Evolutionary conservation across 2,797 vertebrate genomes (phyloP).

Genomic region (Sphaeramia orbicularis): DNA sequence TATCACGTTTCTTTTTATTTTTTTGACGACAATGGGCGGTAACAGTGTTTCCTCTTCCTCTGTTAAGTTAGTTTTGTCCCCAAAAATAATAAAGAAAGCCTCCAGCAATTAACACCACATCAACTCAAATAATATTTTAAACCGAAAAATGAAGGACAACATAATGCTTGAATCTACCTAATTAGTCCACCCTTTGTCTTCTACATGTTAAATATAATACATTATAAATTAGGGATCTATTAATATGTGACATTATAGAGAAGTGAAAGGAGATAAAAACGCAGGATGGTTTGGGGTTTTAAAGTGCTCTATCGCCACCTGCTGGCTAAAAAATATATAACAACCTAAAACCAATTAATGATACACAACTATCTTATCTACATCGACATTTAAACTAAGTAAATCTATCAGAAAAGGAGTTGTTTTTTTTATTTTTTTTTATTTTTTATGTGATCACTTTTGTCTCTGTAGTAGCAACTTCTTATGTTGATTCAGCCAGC

Average conservation of each 20-base stretch:
- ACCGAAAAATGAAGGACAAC: neutral
- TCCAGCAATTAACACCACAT: neutral
- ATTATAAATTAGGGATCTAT: too few species aligned
- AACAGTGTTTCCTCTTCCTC: slow-evolving; percentile 49
- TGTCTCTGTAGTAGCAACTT: too few species aligned
- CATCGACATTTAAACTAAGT: too few species aligned
- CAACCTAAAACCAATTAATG: neutral
- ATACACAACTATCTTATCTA: too few species aligned
- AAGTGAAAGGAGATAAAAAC: neutral
- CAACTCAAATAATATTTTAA: neutral
- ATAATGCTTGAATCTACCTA: too few species aligned
- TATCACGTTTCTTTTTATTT: neutral
- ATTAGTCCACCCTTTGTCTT: too few species aligned
- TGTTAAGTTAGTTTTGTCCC: neutral
- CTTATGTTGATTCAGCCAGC: too few species aligned
- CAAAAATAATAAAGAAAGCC: neutral
- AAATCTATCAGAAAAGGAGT: too few species aligned
- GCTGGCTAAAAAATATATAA: slow-evolving; percentile 36
- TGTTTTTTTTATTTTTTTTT: too few species aligned
- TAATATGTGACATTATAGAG: neutral
- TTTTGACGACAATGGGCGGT: slow-evolving; percentile 23
- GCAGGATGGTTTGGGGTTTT: neutral
- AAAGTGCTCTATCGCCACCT: slow-evolving; percentile 48
- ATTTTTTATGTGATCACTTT: too few species aligned
- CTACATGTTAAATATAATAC: too few species aligned